Percentiles rank a stretch among this genome's conserved stretches.
phyloP scores from a whole-genome alignment of 2,797 vertebrate genomes.

The Darevskia mixta region DNA sequence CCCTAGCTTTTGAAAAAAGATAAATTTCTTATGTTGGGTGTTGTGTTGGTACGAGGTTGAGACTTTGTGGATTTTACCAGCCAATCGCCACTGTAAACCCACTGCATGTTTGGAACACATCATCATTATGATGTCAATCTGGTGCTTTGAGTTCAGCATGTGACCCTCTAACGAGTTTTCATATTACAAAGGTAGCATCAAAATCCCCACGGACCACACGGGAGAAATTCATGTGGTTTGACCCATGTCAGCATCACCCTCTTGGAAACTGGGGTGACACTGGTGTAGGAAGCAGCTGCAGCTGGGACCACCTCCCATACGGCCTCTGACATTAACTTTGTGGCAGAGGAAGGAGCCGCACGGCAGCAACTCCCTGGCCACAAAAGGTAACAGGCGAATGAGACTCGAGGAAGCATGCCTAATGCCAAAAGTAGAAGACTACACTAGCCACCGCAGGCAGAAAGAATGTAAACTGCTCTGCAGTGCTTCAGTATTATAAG shows the following conservation, averaged over 20 bases:
- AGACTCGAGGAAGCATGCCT: neutral
- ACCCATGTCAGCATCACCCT: neutral
- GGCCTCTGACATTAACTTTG: neutral
- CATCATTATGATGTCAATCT: neutral
- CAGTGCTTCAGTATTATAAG: constrained; percentile 21
- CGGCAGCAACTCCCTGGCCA: neutral
- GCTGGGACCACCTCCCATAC: neutral
- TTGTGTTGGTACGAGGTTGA: neutral
- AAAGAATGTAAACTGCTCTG: constrained; percentile 27
- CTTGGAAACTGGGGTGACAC: neutral
- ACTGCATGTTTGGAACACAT: neutral
- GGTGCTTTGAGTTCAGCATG: neutral
- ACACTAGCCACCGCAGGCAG: neutral
- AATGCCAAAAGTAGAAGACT: constrained; percentile 5
- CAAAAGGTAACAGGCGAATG: neutral
- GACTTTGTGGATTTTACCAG: neutral
- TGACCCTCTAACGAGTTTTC: neutral
- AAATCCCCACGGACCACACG: neutral
- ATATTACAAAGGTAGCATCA: neutral
- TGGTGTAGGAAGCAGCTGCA: neutral
- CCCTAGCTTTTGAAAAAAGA: neutral
- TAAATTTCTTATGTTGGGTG: neutral
- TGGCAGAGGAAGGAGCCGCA: neutral
- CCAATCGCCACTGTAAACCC: neutral
- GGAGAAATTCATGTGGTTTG: neutral